These are phyloP conservation scores for Oreonectes daqikongensis DNA, from an alignment of 2,797 vertebrate species.

Conservation along the genomic window DNA sequence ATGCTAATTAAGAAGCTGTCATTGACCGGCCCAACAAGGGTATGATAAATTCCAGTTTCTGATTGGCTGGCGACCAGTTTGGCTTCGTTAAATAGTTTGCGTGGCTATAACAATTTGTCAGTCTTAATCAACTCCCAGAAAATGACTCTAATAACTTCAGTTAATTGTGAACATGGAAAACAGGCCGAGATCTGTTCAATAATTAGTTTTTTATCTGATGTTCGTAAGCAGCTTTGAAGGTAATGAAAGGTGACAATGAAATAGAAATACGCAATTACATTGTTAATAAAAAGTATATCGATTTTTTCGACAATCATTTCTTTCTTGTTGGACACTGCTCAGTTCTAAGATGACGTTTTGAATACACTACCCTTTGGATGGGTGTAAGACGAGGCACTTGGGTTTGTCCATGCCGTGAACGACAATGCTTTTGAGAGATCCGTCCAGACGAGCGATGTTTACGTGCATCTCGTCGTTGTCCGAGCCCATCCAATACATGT, in stretches of 20 bases:
- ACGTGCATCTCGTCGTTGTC: conserved; percentile 88
- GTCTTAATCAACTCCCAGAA: conserved; percentile 41
- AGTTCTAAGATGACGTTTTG: conserved; percentile 22
- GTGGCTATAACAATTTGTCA: conserved; percentile 44
- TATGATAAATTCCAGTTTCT: conserved; percentile 23
- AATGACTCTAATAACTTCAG: conserved; percentile 28
- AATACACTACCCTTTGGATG: conserved; percentile 81
- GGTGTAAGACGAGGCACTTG: conserved; percentile 83
- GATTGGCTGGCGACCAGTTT: conserved; percentile 41
- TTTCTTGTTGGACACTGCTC: too few species aligned
- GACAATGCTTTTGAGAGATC: conserved; percentile 84
- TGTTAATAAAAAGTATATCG: conserved; percentile 2
- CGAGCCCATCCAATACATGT: conserved; percentile 89
- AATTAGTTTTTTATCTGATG: conserved; percentile 44
- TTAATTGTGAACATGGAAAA: conserved; percentile 41
- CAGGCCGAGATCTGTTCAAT: conserved; percentile 31
- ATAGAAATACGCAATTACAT: conserved; percentile 8
- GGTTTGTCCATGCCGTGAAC: conserved; percentile 87
- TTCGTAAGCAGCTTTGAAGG: not conserved
- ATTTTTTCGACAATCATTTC: not conserved
- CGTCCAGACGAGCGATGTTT: conserved; percentile 83
- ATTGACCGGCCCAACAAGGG: conserved; percentile 23
- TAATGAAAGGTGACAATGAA: conserved; percentile 23
- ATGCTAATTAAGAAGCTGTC: conserved; percentile 43
- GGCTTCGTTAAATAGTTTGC: conserved; percentile 27